Base-by-base conservation (phyloP, 35 echinoderm and acorn worm genomes). In the Holothuria glaberrima region DNA sequence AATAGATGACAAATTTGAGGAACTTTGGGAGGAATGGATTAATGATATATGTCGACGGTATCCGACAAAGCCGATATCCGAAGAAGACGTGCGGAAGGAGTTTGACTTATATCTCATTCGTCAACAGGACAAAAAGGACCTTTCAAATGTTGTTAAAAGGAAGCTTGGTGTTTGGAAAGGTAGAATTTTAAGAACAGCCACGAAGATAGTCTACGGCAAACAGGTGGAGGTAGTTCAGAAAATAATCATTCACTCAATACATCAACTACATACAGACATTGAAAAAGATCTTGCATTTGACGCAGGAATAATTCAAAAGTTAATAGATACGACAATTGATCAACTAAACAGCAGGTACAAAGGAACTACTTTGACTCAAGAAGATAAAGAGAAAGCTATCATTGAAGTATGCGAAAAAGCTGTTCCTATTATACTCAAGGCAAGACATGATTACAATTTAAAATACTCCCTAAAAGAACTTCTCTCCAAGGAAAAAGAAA, bases 261-360 rank as follows among this genome's bases (percentile, higher is more conserved):
- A 13, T 14, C 3, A 5, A 0, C 76, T 81, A 1, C 33, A 14
- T 30, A 12, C 18, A 48, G 41, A 81, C 2, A 81, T 81, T 52
- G 4, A 48, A 26, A 66, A 86, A n/a, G 82, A 86, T 27, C 34
- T 86, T 33, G 82, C 82, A 0, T 60, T 32, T 86, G 82, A 86
- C 13, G 54, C 82, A 12, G 19, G 21, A 21, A 86, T 86, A 33
- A 66, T 86, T 31, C 29, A 86, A 66, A 24, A 86, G 45, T 48
- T 86, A 30, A 45, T 86, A 36, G 56, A 63, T 30, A 60, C 26
- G 6, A 36, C 82, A 22, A 26, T 86, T 5, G 45, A 29, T 58
- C 30, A 36, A 0, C 82, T 86, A 0, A 86, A 66, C 30, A 66
- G 0, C 0, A 63, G n/a, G n/a, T 66, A 36, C 30, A 58, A 66